phyloP scores from a whole-genome alignment of 2,888 invertebrate genomes.

The Plagodis dolabraria region DNA sequence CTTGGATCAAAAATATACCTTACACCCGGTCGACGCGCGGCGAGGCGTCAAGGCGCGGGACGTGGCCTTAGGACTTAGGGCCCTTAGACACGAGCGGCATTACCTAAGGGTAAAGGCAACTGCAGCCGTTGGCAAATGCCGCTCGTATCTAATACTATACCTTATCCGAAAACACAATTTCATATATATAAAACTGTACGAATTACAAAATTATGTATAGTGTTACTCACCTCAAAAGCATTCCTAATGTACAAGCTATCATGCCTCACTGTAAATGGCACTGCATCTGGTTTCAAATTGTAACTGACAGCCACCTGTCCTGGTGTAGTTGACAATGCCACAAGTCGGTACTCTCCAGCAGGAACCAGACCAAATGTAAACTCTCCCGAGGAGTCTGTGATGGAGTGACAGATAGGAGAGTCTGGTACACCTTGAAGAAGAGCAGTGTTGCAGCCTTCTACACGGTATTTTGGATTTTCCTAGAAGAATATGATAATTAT shows the following conservation, averaged over 20 bases:
- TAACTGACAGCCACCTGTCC: conserved; percentile 87
- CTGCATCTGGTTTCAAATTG: conserved; percentile 89
- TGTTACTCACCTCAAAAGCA: conserved; percentile 86
- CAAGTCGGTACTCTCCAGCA: conserved; percentile 91
- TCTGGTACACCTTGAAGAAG: conserved; percentile 84
- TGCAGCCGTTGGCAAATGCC: too few relatives aligned
- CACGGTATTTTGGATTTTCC: conserved; percentile 72
- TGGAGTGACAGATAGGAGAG: conserved; percentile 89
- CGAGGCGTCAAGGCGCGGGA: too few relatives aligned
- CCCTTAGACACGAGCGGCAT: too few relatives aligned
- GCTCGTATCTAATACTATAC: too few relatives aligned
- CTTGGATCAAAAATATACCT: too few relatives aligned
- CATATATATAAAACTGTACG: too few relatives aligned
- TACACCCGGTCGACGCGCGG: too few relatives aligned
- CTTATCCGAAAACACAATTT: too few relatives aligned
- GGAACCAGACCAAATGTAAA: conserved; percentile 92
- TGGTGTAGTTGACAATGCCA: conserved; percentile 84
- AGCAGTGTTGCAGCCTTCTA: conserved; percentile 86
- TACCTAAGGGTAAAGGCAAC: too few relatives aligned
- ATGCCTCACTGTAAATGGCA: conserved; percentile 89
- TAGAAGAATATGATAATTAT: too few relatives aligned
- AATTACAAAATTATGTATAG: too few relatives aligned
- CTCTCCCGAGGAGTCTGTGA: conserved; percentile 89
- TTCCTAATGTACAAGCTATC: conserved; percentile 87
- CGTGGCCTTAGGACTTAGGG: too few relatives aligned